These are phyloP conservation scores for Hippasteria phrygiana DNA, from an alignment of 53 echinoderm and acorn worm species.

Conservation along the genomic window DNA sequence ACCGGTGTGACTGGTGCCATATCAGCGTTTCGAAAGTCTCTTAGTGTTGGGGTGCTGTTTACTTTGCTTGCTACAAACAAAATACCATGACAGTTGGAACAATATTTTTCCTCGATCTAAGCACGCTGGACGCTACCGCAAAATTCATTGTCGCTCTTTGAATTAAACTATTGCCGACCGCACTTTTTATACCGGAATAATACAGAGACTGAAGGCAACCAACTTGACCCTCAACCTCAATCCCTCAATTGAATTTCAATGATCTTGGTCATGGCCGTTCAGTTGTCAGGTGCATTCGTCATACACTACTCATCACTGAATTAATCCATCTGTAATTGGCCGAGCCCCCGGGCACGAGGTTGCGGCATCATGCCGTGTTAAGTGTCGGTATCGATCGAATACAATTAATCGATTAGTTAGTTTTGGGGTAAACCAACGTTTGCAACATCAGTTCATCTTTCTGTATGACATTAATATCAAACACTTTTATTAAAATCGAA, in stretches of 20 bases:
- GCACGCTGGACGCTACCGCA: too few relatives aligned
- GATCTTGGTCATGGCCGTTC: not conserved
- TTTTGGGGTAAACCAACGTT: not conserved
- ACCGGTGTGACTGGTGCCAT: too few relatives aligned
- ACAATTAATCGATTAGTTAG: not conserved
- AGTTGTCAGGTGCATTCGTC: conserved; percentile 8
- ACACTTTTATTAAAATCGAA: too few relatives aligned
- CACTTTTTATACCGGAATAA: not conserved
- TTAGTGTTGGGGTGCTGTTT: too few relatives aligned
- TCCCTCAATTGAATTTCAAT: not conserved
- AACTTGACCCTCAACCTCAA: too few relatives aligned
- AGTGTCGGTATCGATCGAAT: conserved; percentile 17
- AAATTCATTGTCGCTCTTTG: too few relatives aligned
- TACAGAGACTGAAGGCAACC: not conserved
- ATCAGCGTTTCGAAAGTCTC: too few relatives aligned
- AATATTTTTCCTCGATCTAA: too few relatives aligned
- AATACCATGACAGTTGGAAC: too few relatives aligned
- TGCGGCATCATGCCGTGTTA: not conserved
- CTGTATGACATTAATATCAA: too few relatives aligned
- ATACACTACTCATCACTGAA: conserved; percentile 31
- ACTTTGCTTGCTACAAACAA: too few relatives aligned
- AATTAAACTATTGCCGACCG: too few relatives aligned
- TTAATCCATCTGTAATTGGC: conserved; percentile 43
- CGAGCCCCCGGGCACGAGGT: conserved; percentile 5
- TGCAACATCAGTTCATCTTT: not conserved